Percentiles rank a stretch among this genome's conserved stretches.
phyloP scores from a whole-genome alignment of 30 jellyfish, hydroid and myxozoan species.

The Cassiopea xamachana region DNA sequence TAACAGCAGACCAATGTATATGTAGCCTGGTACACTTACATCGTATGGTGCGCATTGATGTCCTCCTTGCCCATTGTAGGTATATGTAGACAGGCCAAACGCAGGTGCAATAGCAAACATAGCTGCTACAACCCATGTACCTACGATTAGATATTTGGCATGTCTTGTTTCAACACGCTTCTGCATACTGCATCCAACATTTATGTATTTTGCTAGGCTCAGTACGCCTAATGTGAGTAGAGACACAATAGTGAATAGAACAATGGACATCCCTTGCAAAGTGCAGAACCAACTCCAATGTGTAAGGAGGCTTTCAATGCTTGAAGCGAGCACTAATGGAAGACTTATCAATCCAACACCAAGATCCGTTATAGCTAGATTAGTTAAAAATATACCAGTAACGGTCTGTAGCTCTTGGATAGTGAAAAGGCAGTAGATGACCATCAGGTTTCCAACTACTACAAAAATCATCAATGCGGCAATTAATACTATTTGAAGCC shows the following conservation, averaged over 20 bases:
- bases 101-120: conserved; percentile 75
- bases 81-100: conserved; percentile 77
- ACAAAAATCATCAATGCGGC: conserved; percentile 27
- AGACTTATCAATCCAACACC: conserved; percentile 63
- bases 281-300: conserved; percentile 51
- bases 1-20: conserved; percentile 4
- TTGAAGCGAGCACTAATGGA: conserved; percentile 65
- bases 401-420: conserved; percentile 66
- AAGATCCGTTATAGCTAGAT: conserved; percentile 74
- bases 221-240: conserved; percentile 54
- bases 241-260: conserved; percentile 55
- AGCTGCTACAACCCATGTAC: conserved; percentile 63
- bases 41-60: conserved; percentile 80
- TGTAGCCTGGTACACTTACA: conserved; percentile 9
- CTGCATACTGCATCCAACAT: conserved; percentile 28
- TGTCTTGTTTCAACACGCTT: conserved; percentile 5
- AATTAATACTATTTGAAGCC: conserved; percentile 30
- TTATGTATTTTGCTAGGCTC: conserved; percentile 59
- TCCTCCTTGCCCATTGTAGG: conserved; percentile 40
- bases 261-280: conserved; percentile 42
- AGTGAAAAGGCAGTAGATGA: conserved; percentile 33
- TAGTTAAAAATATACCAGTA: conserved; percentile 62
- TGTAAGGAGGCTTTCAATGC: conserved; percentile 19
- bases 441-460: conserved; percentile 57
- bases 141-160: conserved; percentile 21